Base-by-base conservation (phyloP, 2,888 invertebrate genomes). In the Polyommatus icarus region DNA sequence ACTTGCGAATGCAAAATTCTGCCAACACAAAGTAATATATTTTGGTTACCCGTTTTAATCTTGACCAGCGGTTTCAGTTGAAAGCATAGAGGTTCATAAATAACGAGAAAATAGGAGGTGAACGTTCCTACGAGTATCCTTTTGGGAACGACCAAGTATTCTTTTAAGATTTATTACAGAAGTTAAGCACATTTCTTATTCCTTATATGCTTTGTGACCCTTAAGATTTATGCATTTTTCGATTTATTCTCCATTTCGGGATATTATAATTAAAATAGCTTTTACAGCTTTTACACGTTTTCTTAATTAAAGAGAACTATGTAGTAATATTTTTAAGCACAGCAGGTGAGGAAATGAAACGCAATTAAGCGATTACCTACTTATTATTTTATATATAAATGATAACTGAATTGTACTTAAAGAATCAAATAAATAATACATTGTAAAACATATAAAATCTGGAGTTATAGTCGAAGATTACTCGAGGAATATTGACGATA, bases 81-180 rank as follows among this genome's bases (percentile, higher is more conserved):
- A 92, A 92, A 90, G 91, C 93, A 93, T 92, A 90, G 77, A 77
- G 93, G 89, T 89, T 86, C 92, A 93, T 94, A 94, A 94, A 94
- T 94, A 92, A 93, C 91, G 84, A 90, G 91, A 89, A 93, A 93
- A 93, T 93, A 93, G 93, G 93, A 94, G 93, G 93, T 93, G 93
- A 92, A 92, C 84, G 92, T 91, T 92, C 91, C 91, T 89, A 91
- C 86, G 89, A 92, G 93, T 92, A 92, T 93, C 93, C 93, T 93
- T 94, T 93, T 90, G 93, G 93, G 93, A 92, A 87, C 91, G 90
- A 88, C 90, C 91, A 91, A 93, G 93, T 92, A 93, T 94, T 94
- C 92, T 94, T 94, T 92, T 91, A 91, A 93, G 93, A 94, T 94
- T 94, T 93, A 94, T 94, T 92, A 90, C 90, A 87, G 88, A 93